Base-by-base conservation (phyloP, 1,140 invertebrate species). In the Stegodyphus mimosarum region DNA sequence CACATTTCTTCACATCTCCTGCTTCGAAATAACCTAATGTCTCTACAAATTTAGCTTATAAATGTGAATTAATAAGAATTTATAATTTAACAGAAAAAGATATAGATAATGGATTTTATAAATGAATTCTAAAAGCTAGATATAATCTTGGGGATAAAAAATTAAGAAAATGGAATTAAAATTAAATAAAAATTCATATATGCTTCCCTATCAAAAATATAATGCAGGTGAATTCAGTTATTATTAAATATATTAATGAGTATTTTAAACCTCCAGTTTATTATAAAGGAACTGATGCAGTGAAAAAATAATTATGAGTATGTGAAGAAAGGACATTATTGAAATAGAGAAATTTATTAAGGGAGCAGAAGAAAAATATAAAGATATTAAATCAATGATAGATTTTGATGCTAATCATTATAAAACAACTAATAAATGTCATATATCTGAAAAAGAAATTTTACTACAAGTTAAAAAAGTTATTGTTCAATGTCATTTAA, bases 11-110 rank as follows among this genome's bases (percentile, higher is more conserved):
- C n/a, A n/a, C n/a, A n/a, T n/a, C n/a, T n/a, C n/a, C n/a, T n/a
- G n/a, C n/a, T n/a, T n/a, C n/a, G n/a, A n/a, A n/a, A n/a, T n/a
- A n/a, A n/a, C n/a, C n/a, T n/a, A n/a, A n/a, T n/a, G n/a, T n/a
- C n/a, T n/a, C n/a, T n/a, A n/a, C n/a, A n/a, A n/a, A n/a, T n/a
- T 55, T 60, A 60, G 55, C 55, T 60, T 60, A 60, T 60, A 60
- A 60, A 60, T 60, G 5, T 60, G 15, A 60, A 15, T 60, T 60
- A 15, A 10, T 60, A 60, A 60, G 9, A 60, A 9, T 60, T 60
- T 60, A 60, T 60, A 60, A 15, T 15, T 60, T 60, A 60, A 60
- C 55, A 60, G 55, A 60, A 60, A 15, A 60, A 60, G 55, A 60
- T 2, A 60, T 60, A 60, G 55, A 60, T 60, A 60, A 60, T 60